Evolutionary conservation across 2,113 vertebrate genomes (phyloP), one percentile per base, ranked within the genome.

Genomic region (Halichoerus grypus): DNA sequence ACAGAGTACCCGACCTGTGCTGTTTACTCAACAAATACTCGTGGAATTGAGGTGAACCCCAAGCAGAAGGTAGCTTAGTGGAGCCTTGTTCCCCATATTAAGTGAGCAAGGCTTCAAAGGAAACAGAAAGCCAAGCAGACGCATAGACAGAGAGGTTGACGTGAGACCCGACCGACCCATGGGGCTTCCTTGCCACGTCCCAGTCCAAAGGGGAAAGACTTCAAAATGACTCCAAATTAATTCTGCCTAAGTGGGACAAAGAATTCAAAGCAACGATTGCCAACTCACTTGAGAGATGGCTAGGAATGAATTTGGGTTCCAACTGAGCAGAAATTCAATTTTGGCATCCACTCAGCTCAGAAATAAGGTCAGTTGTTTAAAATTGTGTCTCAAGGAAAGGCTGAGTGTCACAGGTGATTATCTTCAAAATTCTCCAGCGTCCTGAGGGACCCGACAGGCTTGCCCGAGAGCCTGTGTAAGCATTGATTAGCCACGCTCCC

Each of bases 331-430:
- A 95, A 95, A 95, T 96, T 95, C 82, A 88, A 89, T 84, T 77
- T 59, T 93, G 98, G 96, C 95, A 57, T 89, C 53, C 18, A 22
- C 72, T 88, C 92, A 95, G 65, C 94, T 96, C 95, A 93, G 77
- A 97, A 97, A 97, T 90, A 96, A 97, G 94, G 94, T 94, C 96
- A 94, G 53, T 80, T 93, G 77, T 95, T 97, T 74, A 65, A 96
- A 96, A 89, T 7, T 80, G 55, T 91, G 65, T 93, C 94, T 79
- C 86, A 80, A 91, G 95, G 92, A 96, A 97, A 95, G 86, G 79
- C 72, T 15, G 21, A 77, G 59, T 96, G 97, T 98, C 98, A 83
- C 86, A 86, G 90, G 74, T 63, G 83, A 96, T 97, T 96, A 97
- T n/a, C 67, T 55, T 98, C 97, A 96, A 94, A 94, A 22, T 59